Base-by-base conservation (phyloP, 2,888 invertebrate species). In the Trachelus stipa region DNA sequence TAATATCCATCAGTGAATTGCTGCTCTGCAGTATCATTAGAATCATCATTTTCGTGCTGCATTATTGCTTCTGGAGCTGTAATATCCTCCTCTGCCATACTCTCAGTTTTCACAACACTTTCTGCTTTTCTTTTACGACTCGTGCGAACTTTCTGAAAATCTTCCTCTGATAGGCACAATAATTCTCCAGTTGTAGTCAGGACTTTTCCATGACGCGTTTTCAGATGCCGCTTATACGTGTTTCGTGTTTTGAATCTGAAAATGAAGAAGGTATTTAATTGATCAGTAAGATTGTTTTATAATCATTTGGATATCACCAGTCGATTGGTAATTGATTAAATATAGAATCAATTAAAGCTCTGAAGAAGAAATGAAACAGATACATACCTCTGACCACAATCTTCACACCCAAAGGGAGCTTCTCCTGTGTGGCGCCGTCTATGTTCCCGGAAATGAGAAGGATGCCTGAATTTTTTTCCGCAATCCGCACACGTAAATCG, bases 391-490 rank as follows among this genome's bases (percentile, higher is more conserved):
- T 91, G 89, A 12, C 90, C 90, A 79, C 93, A 93, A 81, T 92
- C 92, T 1, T 90, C 90, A 79, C 93, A 93, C 37, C 92, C 91
- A 79, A 92, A 93, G 0, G 93, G 93, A 68, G 92, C 92, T 87
- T 93, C 93, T 33, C 93, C 93, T 6, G 93, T 93, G 85, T 94
- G 94, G 34, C 93, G 89, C 69, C 94, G 88, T 40, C 93, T 89
- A 85, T 94, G 94, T 84, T 94, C 93, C 82, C 93, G 92, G 83
- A 92, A 93, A 86, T 94, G 94, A 31, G 93, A 93, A 1, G 94
- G 94, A 88, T 94, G 94, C 34, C 94, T 89, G 83, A 94, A 94
- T 84, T 93, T 93, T 71, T 93, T 92, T 1, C 93, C 93, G 85
- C 94, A 94, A 83, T 93, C 93, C 4, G 91, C 90, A 81, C 94